phyloP scores from a whole-genome alignment of 2,888 invertebrate genomes.

The Harpagoxenus sublaevis region DNA sequence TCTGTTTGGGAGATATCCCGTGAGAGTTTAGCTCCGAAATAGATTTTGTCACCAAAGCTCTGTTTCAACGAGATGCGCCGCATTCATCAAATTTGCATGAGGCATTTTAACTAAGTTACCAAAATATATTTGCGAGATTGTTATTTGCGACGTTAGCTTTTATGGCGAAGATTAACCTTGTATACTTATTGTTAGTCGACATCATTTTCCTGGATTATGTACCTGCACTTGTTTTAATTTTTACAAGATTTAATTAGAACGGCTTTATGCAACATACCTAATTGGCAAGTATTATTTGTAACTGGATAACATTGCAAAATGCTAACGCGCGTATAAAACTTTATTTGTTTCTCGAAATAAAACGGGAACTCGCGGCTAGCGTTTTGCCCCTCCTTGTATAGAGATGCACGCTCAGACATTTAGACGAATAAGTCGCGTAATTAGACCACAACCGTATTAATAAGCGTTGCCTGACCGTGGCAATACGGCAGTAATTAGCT shows the following conservation, averaged over 20 bases:
- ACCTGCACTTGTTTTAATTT: not conserved
- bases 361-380: constrained; percentile 15
- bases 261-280: not conserved
- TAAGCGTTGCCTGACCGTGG: constrained; percentile 83
- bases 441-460: constrained; percentile 85
- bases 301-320: not conserved
- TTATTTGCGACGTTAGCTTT: not conserved
- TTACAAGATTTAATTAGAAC: not conserved
- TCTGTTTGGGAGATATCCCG: not conserved
- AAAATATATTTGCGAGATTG: not conserved
- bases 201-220: not conserved
- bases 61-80: not conserved
- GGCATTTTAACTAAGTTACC: not conserved
- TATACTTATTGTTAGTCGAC: not conserved
- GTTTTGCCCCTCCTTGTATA: not conserved
- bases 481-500: constrained; percentile 81
- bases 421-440: constrained; percentile 76
- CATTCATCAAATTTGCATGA: not conserved
- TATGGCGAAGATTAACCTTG: not conserved
- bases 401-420: constrained; percentile 45
- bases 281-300: not conserved
- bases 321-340: not conserved
- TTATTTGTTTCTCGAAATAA: not conserved
- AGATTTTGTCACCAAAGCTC: not conserved
- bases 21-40: not conserved